phyloP scores from a whole-genome alignment of 2,888 invertebrate genomes.

The Elaeidobius kamerunicus region DNA sequence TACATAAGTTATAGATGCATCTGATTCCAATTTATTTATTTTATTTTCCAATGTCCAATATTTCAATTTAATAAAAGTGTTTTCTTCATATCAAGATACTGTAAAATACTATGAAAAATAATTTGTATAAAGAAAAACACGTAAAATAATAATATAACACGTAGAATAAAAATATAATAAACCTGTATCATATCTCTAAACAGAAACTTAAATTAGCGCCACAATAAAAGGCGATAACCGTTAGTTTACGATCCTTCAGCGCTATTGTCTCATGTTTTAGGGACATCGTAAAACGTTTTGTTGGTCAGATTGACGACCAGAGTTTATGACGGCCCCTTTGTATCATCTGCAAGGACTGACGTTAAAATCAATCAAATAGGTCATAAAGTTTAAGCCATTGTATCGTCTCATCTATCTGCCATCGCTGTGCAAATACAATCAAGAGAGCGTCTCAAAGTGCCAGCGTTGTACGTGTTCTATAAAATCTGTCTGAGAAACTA shows the following conservation, averaged over 20 bases:
- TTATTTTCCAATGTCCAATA: too few species aligned
- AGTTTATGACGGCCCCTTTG: slow-evolving; percentile 17
- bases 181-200: slow-evolving; percentile 5
- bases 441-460: slow-evolving; percentile 3
- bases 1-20: too few species aligned
- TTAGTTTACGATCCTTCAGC: slow-evolving; percentile 14
- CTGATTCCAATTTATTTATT: too few species aligned
- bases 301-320: slow-evolving; percentile 19
- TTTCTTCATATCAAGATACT: too few species aligned
- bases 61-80: too few species aligned
- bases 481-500: slow-evolving; percentile 5
- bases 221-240: slow-evolving; percentile 19
- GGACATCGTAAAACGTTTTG: slow-evolving; percentile 26
- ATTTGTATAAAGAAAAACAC: too few species aligned
- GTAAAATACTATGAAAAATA: too few species aligned
- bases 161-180: too few species aligned
- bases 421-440: slow-evolving; percentile 15
- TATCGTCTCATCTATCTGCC: slow-evolving; percentile 8
- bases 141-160: too few species aligned
- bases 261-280: slow-evolving; percentile 23
- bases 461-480: slow-evolving; percentile 2
- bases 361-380: slow-evolving; percentile 25
- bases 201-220: slow-evolving; percentile 12
- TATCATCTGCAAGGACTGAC: slow-evolving; percentile 13
- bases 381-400: slow-evolving; percentile 20